Base-by-base conservation (phyloP, 2,888 invertebrate genomes). In the Polydrusus pterygomalis region DNA sequence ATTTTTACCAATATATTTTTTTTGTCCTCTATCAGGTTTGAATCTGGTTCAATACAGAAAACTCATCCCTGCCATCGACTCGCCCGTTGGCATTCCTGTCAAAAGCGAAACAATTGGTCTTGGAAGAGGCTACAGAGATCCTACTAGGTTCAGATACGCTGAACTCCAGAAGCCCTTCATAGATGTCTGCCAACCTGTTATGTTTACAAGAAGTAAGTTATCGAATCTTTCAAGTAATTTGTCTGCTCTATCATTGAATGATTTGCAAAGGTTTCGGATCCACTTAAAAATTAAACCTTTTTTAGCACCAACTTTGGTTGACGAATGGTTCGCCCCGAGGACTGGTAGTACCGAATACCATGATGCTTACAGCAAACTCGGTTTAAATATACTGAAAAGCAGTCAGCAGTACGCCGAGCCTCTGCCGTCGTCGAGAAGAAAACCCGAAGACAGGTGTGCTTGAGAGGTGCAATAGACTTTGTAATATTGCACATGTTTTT, bases 401-500 rank as follows among this genome's bases (percentile, higher is more conserved):
- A 90, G 91, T 83, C 92, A 92, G 82, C 89, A 92, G 78, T 93
- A 88, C 81, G 89, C 89, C 54, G 91, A 92, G 78, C 92, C 92
- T 0, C 85, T 91, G 86, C 91, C 91, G 0, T 91, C 92, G 0
- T 90, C 91, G 0, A 88, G 92, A 71, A 85, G 91, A 78, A 86
- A 91, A 75, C 89, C 89, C n/a, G 91, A 91, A 10, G 45, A 63
- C 8, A 63, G 70, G 60, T 76, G 76, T 68, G 51, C 68, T 38
- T 67, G 20, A 54, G n/a, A 45, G 43, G 62, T 9, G 30, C 45
- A 25, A 3, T 5, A 25, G 25, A 25, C 8, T 40, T 40, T 40
- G 40, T 40, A n/a, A 15, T 17, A n/a, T 13, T 5, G n/a, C 0
- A 3, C 6, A 43, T 3, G 40, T 43, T 43, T 3, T 43, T 9